phyloP scores from a whole-genome alignment of 2,113 vertebrate genomes.

The Phyllostomus discolor region DNA sequence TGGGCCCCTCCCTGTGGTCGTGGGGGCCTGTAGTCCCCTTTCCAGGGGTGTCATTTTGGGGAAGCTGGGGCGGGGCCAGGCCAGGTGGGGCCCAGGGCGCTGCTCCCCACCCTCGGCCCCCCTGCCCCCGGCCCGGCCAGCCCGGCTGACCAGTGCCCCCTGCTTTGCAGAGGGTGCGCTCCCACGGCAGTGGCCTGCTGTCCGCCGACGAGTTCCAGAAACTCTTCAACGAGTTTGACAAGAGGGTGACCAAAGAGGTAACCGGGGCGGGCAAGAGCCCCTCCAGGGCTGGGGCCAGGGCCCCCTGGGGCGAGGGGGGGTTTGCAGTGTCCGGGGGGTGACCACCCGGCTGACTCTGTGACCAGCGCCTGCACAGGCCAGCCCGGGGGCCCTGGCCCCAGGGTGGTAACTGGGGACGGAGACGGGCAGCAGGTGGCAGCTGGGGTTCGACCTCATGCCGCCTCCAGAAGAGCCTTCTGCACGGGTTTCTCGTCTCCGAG shows the following conservation, averaged over 20 bases:
- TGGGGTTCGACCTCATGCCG: neutral
- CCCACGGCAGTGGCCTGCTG: constrained; percentile 72
- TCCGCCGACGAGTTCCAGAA: constrained; percentile 85
- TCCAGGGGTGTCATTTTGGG: rapidly evolving
- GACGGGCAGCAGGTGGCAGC: neutral
- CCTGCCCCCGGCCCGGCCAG: rapidly evolving
- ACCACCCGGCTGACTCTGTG: neutral
- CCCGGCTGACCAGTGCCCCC: neutral
- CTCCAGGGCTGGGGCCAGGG: neutral
- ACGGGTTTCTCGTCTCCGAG: neutral
- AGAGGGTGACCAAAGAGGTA: constrained; percentile 84
- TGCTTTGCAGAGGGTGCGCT: constrained; percentile 74
- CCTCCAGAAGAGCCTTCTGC: neutral
- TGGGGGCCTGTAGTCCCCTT: neutral
- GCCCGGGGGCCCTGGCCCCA: neutral
- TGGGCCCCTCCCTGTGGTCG: neutral
- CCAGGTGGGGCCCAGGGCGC: rapidly evolving
- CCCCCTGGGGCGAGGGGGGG: rapidly evolving
- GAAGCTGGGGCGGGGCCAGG: rapidly evolving
- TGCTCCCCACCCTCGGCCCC: rapidly evolving
- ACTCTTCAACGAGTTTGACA: constrained; percentile 91
- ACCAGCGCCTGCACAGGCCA: rapidly evolving
- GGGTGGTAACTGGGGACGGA: neutral
- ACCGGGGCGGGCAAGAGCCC: neutral
- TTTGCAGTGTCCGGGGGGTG: rapidly evolving